Evolutionary conservation across 1,140 invertebrate species (phyloP).

Genomic region (Temnothorax curvispinosus): DNA sequence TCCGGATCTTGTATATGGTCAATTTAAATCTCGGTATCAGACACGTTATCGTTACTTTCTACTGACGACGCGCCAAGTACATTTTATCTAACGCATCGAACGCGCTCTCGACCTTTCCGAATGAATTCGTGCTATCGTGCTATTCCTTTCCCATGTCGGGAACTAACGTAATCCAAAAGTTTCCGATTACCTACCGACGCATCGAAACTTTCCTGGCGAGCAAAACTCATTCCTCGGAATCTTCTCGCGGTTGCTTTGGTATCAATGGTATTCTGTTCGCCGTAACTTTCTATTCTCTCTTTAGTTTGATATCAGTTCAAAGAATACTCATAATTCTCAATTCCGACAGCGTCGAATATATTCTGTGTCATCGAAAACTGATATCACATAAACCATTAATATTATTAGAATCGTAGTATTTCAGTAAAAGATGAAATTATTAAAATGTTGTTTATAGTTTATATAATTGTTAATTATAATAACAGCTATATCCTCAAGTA

Average conservation of each 20-base stretch:
- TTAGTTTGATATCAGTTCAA: constrained; percentile 15
- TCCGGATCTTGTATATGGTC: not conserved
- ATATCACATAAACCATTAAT: not conserved
- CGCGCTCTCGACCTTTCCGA: not conserved
- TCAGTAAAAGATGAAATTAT: not conserved
- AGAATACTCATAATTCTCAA: not conserved
- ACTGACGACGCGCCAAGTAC: not conserved
- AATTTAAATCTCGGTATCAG: not conserved
- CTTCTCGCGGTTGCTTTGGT: constrained; percentile 31
- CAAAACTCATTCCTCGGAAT: constrained; percentile 36
- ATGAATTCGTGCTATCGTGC: constrained; percentile 27
- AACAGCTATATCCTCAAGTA: not conserved
- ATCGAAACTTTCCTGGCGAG: constrained; percentile 43
- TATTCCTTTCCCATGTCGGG: not conserved
- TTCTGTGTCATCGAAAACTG: not conserved
- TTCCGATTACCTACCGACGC: constrained; percentile 44
- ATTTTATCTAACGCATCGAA: not conserved
- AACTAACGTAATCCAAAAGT: constrained; percentile 56
- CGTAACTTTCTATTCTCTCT: constrained; percentile 42
- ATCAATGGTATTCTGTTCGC: constrained; percentile 33
- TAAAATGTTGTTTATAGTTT: not conserved
- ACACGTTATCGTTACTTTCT: not conserved
- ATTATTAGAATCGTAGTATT: not conserved
- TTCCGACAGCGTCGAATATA: not conserved
- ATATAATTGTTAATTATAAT: not conserved